Evolutionary conservation across 2,797 vertebrate species (phyloP).

Genomic region (Parambassis ranga): DNA sequence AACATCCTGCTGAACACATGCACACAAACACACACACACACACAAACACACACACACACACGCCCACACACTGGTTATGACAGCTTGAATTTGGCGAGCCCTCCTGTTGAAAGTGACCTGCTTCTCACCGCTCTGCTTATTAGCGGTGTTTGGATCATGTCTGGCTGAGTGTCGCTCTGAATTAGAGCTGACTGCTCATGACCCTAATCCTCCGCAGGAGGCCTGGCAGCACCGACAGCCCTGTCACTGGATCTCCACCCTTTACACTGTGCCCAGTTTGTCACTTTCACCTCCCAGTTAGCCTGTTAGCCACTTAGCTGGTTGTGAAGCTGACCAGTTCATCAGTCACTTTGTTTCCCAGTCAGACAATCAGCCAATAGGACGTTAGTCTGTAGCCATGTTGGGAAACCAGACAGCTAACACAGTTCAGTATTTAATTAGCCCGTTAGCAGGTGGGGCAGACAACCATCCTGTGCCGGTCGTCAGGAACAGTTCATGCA

Average conservation of each 20-base stretch:
- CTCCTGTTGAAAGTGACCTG: neutral
- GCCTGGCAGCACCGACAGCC: neutral
- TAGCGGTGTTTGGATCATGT: slow-evolving; percentile 33
- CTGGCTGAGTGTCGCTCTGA: slow-evolving; percentile 45
- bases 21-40: neutral
- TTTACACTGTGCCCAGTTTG: neutral
- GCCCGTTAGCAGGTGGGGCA: neutral
- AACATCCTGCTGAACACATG: slow-evolving; percentile 59
- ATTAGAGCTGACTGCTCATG: slow-evolving; percentile 33
- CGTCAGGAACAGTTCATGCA: too few species aligned
- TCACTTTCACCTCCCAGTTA: slow-evolving; percentile 1
- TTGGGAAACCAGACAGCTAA: too few species aligned
- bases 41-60: neutral
- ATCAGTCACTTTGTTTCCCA: neutral
- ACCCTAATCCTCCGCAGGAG: slow-evolving; percentile 53
- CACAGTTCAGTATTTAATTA: neutral
- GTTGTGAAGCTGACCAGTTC: neutral
- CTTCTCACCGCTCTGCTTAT: neutral
- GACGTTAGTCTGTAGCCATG: too few species aligned
- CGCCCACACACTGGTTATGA: too few species aligned
- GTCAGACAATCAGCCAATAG: too few species aligned
- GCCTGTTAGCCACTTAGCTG: neutral
- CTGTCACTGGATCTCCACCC: neutral
- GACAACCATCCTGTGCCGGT: too few species aligned
- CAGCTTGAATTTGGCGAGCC: too few species aligned